A percentile compares a stretch with the other conserved stretches of the same genome.
These are phyloP conservation scores for Cacajao melanocephalus DNA, from an alignment of 2,797 vertebrate species.

Conservation along the genomic window DNA sequence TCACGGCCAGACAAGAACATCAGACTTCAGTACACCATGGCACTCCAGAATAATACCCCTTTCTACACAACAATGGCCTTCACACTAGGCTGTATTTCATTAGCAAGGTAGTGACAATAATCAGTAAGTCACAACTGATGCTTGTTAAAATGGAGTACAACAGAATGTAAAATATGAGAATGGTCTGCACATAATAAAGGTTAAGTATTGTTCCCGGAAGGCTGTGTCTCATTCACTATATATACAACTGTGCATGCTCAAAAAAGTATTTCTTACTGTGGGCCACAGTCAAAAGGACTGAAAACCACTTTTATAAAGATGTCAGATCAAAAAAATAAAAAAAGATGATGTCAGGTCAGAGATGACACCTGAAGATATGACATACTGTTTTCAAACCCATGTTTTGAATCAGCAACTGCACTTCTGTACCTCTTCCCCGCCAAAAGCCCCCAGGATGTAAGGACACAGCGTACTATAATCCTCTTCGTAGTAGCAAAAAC, in stretches of 20 bases:
- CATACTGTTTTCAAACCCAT: background rate
- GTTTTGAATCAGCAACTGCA: accelerated
- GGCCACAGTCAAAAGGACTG: background rate
- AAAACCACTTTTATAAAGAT: background rate
- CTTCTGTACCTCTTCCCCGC: background rate
- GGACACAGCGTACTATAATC: background rate
- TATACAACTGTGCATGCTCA: background rate
- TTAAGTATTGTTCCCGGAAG: background rate
- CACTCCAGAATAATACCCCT: background rate
- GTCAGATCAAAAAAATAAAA: background rate
- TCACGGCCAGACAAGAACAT: background rate
- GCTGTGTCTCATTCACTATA: background rate
- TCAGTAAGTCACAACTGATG: background rate
- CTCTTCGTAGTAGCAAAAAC: background rate
- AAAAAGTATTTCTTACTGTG: background rate
- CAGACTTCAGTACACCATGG: background rate
- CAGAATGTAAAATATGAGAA: background rate
- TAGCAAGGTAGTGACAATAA: background rate
- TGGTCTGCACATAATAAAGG: background rate
- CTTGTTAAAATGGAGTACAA: background rate
- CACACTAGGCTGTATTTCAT: background rate
- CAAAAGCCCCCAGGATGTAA: background rate
- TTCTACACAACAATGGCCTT: background rate
- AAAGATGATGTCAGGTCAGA: background rate
- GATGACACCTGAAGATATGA: background rate